A percentile compares a stretch with the other conserved stretches of the same genome.
phyloP scores from a whole-genome alignment of 2,888 invertebrate species.

The Drosophila fungiperda region DNA sequence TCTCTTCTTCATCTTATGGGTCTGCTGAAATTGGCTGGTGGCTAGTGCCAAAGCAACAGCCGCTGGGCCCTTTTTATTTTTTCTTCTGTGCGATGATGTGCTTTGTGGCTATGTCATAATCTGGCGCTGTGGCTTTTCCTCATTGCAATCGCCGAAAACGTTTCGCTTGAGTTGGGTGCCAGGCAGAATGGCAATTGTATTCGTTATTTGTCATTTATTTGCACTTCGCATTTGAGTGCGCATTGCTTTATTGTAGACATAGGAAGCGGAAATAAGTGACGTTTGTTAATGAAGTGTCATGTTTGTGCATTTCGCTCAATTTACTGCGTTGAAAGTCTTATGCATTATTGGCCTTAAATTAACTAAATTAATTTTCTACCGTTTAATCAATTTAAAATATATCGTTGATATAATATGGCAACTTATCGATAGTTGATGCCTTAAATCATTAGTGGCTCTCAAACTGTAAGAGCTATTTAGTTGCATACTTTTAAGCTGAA shows the following conservation, averaged over 20 bases:
- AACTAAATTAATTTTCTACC: background rate
- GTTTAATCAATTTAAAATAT: constrained; percentile 27
- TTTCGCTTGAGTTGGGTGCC: constrained; percentile 66
- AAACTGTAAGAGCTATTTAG: constrained; percentile 20
- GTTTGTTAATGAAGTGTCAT: constrained; percentile 47
- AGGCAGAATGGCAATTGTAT: constrained; percentile 50
- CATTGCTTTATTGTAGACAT: constrained; percentile 39
- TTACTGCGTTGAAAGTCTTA: constrained; percentile 21
- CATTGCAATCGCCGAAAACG: constrained; percentile 49
- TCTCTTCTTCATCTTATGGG: constrained; percentile 1
- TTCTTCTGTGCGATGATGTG: constrained; percentile 2
- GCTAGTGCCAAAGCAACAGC: constrained; percentile 17
- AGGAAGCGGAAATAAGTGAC: constrained; percentile 75
- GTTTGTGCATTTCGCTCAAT: constrained; percentile 48
- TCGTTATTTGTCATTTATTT: constrained; percentile 74
- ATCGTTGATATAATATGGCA: background rate
- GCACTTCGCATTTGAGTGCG: constrained; percentile 70
- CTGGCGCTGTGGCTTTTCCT: constrained; percentile 46
- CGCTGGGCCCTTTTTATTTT: constrained; percentile 22
- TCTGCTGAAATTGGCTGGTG: constrained; percentile 21
- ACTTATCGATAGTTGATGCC: constrained; percentile 33
- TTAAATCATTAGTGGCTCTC: background rate
- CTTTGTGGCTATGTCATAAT: constrained; percentile 64
- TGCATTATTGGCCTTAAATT: constrained; percentile 20
- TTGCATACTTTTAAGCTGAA: constrained; percentile 45